Base-by-base conservation (phyloP, 2,888 invertebrate genomes). In the Troilus luridus region DNA sequence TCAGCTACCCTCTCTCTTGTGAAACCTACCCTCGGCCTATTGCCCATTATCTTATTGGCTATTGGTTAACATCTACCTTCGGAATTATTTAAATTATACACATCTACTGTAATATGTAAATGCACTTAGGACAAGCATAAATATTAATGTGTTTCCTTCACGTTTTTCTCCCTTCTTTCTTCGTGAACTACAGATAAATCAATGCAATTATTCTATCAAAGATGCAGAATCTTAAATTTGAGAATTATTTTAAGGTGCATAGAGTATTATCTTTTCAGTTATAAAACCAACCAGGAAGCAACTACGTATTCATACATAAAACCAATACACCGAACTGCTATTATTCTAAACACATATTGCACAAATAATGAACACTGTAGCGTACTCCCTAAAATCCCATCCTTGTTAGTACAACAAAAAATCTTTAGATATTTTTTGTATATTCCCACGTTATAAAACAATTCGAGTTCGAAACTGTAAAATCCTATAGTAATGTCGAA, bases 1-100 rank as follows among this genome's bases (percentile, higher is more conserved):
- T 85, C n/a, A 21, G 54, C 85, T 85, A 85, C 56, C 56, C 85
- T 85, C 56, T 85, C 85, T 85, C 85, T 85, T 85, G 85, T 58
- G 85, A 85, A 85, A 85, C 85, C 85, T 85, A 58, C 85, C 85
- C 85, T 85, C 54, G n/a, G 5, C 85, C 85, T n/a, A 17, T 58
- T 56, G 11, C n/a, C 85, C 85, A 85, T 85, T 85, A 56, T 85
- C 85, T 85, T 85, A 85, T 85, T 85, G 85, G 56, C 72, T 41
- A 41, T 77, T 41, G 27, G 72, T 77, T 77, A 77, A 77, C 72
- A 7, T 77, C 27, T 41, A 27, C 72, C 0, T 8, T 77, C 9
- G 8, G 72, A 77, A 77, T 77, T 41, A 77, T 72, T 72, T 72
- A 72, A 72, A 72, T 77, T 77, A 27, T 41, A 77, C 72, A 27